Conservation (phyloP, 1,140 invertebrate species). For the Melitaea cinxia region DNA sequence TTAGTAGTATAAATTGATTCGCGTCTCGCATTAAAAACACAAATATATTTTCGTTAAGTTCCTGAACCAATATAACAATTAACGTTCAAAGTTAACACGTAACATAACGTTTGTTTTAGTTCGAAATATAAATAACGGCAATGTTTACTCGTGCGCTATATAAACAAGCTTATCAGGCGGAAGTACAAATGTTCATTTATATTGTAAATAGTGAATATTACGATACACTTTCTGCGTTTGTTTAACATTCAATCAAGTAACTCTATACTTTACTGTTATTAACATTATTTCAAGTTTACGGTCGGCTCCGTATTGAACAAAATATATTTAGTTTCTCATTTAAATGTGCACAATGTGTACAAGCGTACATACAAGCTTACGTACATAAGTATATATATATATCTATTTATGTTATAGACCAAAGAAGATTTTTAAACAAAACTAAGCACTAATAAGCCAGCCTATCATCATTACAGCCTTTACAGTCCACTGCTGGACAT, state of each 20-base stretch:
- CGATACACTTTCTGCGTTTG: neutral
- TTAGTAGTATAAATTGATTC: too few relatives aligned
- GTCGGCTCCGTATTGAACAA: neutral
- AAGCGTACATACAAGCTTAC: too few relatives aligned
- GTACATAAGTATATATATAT: too few relatives aligned
- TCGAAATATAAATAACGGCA: neutral
- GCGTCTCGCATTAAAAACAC: too few relatives aligned
- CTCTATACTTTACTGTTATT: conserved; percentile 2
- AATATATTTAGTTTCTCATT: neutral
- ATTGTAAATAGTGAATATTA: conserved; percentile 8
- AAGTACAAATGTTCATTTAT: neutral
- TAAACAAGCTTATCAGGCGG: conserved; percentile 3
- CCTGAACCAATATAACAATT: neutral
- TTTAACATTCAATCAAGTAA: conserved; percentile 7
- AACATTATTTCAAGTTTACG: conserved; percentile 11
- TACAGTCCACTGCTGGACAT: too few relatives aligned
- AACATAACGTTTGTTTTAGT: neutral
- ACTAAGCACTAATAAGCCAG: too few relatives aligned
- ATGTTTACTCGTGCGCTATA: neutral
- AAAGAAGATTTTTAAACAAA: too few relatives aligned
- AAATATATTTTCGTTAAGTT: conserved; percentile 5
- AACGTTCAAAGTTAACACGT: neutral
- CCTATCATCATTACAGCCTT: too few relatives aligned
- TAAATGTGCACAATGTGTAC: neutral
- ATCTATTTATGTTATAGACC: too few relatives aligned